Evolutionary conservation across 2,888 invertebrate species (phyloP).

Genomic region (Synergus umbraculus): DNA sequence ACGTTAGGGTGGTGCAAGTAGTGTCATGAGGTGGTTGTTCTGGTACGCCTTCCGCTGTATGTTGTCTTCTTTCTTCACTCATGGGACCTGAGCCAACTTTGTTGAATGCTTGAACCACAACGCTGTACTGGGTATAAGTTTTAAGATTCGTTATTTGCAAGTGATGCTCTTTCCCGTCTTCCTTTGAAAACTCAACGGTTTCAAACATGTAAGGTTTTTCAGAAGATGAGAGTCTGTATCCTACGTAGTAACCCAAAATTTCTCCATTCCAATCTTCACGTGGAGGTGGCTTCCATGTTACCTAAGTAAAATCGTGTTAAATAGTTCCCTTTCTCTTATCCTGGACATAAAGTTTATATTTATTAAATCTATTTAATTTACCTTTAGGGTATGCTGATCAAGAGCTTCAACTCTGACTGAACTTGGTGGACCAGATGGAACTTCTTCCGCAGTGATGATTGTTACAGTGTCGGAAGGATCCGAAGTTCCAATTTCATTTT

Average conservation of each 20-base stretch:
- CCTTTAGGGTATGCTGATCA: slow-evolving; percentile 90
- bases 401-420: slow-evolving; percentile 91
- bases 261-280: slow-evolving; percentile 95
- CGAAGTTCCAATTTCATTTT: slow-evolving; percentile 95
- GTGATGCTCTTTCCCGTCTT: slow-evolving; percentile 94
- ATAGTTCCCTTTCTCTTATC: not conserved
- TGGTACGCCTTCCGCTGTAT: slow-evolving; percentile 96
- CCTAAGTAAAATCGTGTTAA: slow-evolving; percentile 69
- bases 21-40: slow-evolving; percentile 95
- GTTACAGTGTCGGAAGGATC: slow-evolving; percentile 95
- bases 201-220: slow-evolving; percentile 94
- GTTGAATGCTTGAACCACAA: slow-evolving; percentile 96
- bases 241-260: slow-evolving; percentile 93
- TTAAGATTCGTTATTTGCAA: slow-evolving; percentile 89
- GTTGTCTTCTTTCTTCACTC: slow-evolving; percentile 92
- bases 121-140: slow-evolving; percentile 97
- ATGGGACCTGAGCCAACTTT: slow-evolving; percentile 95
- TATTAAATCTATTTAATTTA: slow-evolving; percentile 47
- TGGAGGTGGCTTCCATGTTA: slow-evolving; percentile 94
- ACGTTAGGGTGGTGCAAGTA: slow-evolving; percentile 94
- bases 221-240: slow-evolving; percentile 90
- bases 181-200: slow-evolving; percentile 93
- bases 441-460: slow-evolving; percentile 97
- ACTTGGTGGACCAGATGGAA: slow-evolving; percentile 90
- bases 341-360: not conserved